These are phyloP conservation scores for Phaonia tiefii DNA, from an alignment of 2,888 invertebrate genomes.

Conservation along the genomic window DNA sequence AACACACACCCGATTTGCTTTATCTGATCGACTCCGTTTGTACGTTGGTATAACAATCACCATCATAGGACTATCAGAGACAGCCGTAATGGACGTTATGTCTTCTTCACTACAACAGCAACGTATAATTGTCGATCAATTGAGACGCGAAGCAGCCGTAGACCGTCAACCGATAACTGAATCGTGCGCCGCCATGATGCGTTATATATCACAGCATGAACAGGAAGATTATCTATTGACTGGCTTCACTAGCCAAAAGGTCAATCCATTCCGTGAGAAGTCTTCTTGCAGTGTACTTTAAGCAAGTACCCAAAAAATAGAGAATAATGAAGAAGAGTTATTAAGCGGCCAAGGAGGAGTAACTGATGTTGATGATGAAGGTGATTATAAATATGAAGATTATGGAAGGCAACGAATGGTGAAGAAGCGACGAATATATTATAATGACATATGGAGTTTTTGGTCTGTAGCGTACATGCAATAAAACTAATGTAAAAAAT, in stretches of 20 bases:
- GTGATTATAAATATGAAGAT: no score
- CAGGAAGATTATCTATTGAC: slow-evolving; percentile 96
- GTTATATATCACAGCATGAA: slow-evolving; percentile 94
- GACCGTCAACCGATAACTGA: slow-evolving; percentile 93
- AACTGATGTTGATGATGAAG: slow-evolving; percentile 58
- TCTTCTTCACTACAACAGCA: slow-evolving; percentile 97
- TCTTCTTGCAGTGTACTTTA: slow-evolving; percentile 93
- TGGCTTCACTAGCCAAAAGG: slow-evolving; percentile 96
- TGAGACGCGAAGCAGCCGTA: slow-evolving; percentile 93
- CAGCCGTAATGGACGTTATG: slow-evolving; percentile 96
- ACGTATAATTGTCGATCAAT: slow-evolving; percentile 93
- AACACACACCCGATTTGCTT: slow-evolving; percentile 27
- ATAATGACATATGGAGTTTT: background rate
- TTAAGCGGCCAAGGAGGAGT: background rate
- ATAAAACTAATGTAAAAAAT: no score
- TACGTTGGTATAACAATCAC: slow-evolving; percentile 32
- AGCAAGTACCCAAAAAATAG: slow-evolving; percentile 71
- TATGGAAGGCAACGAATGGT: background rate
- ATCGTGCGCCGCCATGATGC: slow-evolving; percentile 96
- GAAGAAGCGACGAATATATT: no score
- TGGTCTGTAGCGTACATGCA: background rate
- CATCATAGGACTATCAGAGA: slow-evolving; percentile 93
- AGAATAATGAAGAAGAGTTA: background rate
- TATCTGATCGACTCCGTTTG: slow-evolving; percentile 30
- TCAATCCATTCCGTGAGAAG: slow-evolving; percentile 97